A percentile compares a stretch with the other conserved stretches of the same genome.
Evolutionary conservation across 2,888 invertebrate species (phyloP).

Genomic region (Coenonympha arcania): DNA sequence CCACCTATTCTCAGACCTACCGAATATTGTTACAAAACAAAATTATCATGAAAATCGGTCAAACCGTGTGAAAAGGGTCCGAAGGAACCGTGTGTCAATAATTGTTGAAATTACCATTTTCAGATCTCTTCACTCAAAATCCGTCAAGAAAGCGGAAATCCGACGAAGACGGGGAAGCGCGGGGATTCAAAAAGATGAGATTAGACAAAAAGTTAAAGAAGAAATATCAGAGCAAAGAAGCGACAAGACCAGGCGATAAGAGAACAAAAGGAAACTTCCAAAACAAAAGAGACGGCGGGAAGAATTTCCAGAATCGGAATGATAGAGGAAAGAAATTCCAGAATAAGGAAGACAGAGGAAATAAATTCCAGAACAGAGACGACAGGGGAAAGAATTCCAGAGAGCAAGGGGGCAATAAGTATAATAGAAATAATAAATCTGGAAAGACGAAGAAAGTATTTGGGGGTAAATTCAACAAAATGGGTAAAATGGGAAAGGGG

Average conservation of each 20-base stretch:
- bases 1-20: too few species aligned
- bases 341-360: slow-evolving; percentile 28
- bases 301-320: slow-evolving; percentile 31
- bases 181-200: slow-evolving; percentile 66
- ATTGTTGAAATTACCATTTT: too few species aligned
- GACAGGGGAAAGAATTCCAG: slow-evolving; percentile 20
- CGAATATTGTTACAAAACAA: too few species aligned
- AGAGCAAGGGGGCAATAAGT: slow-evolving; percentile 32
- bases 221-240: slow-evolving; percentile 47
- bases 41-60: too few species aligned
- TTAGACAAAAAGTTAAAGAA: slow-evolving; percentile 59
- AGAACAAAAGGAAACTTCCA: slow-evolving; percentile 35
- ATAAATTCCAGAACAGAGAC: slow-evolving; percentile 34
- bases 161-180: slow-evolving; percentile 47
- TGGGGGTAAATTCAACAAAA: slow-evolving; percentile 43
- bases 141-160: slow-evolving; percentile 51
- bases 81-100: too few species aligned
- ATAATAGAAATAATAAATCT: slow-evolving; percentile 33
- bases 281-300: slow-evolving; percentile 35
- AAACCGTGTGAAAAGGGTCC: too few species aligned
- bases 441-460: slow-evolving; percentile 34
- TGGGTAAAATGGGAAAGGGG: slow-evolving; percentile 42
- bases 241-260: slow-evolving; percentile 28
- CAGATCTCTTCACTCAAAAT: slow-evolving; percentile 58
- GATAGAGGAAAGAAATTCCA: slow-evolving; percentile 24